Evolutionary conservation across 64 coral and sea anemone genomes (phyloP).

Genomic region (Pachyseris speciosa): DNA sequence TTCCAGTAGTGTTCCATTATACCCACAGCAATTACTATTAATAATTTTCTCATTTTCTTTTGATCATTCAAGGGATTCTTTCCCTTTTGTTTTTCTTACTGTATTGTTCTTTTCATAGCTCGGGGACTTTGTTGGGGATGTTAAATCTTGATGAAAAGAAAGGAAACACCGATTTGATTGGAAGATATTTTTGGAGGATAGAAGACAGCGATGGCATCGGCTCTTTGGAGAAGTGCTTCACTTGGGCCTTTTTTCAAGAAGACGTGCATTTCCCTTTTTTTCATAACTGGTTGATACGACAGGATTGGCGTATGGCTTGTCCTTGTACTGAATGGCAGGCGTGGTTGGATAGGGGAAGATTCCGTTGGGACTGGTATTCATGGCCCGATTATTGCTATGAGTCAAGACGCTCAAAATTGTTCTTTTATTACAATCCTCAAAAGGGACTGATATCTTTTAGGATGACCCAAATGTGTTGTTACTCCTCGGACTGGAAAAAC

Average conservation of each 20-base stretch:
- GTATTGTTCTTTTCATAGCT: not conserved
- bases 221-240: conserved; percentile 1
- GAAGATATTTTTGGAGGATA: conserved; percentile 45
- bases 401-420: not conserved
- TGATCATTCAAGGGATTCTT: too few species aligned
- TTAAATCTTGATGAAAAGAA: not conserved
- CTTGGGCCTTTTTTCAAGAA: conserved; percentile 15
- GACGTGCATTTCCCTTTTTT: not conserved
- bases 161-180: conserved; percentile 12
- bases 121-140: not conserved
- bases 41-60: too few species aligned
- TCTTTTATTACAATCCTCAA: not conserved
- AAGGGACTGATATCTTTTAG: not conserved
- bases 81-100: not conserved
- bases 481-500: not conserved
- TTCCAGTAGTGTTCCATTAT: too few species aligned
- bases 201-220: conserved; percentile 1
- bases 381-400: not conserved
- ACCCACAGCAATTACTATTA: too few species aligned
- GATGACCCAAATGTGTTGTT: conserved; percentile 1
- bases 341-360: conserved; percentile 26
- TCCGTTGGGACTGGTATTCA: conserved; percentile 25
- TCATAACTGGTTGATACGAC: not conserved
- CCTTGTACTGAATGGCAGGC: conserved; percentile 34
- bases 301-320: not conserved